Conservation (phyloP, 2,888 invertebrate genomes). For the Yponomeuta sedellus region DNA sequence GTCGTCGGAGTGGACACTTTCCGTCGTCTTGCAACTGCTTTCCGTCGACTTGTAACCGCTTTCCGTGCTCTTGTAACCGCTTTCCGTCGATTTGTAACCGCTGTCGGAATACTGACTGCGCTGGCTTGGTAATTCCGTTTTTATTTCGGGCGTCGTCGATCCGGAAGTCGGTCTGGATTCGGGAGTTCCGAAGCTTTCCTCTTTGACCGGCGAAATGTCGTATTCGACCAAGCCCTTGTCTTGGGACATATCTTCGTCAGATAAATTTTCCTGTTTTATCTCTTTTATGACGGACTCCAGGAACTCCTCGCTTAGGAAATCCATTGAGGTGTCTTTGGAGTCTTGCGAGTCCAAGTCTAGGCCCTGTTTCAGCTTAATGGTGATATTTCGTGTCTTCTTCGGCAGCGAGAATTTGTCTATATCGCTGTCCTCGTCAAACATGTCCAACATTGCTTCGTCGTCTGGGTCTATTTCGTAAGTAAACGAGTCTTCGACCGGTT, state of each 20-base stretch:
- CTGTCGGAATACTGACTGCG: constrained; percentile 44
- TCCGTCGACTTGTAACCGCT: constrained; percentile 32
- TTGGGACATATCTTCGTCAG: constrained; percentile 45
- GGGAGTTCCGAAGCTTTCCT: constrained; percentile 20
- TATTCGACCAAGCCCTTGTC: constrained; percentile 65
- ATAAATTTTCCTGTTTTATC: constrained; percentile 57
- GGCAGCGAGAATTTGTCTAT: constrained; percentile 38
- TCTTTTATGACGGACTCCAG: constrained; percentile 67
- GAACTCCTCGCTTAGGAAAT: constrained; percentile 56
- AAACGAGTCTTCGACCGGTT: constrained; percentile 62
- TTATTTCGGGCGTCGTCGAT: constrained; percentile 54
- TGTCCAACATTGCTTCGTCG: constrained; percentile 51
- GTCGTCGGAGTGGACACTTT: constrained; percentile 23
- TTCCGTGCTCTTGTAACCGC: constrained; percentile 23
- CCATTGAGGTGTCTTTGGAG: constrained; percentile 30
- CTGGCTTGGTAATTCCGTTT: constrained; percentile 39
- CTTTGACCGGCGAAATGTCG: constrained; percentile 54
- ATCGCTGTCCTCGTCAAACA: constrained; percentile 44
- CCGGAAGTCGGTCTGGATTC: constrained; percentile 12
- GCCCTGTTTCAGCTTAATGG: background rate
- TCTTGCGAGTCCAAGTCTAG: constrained; percentile 10
- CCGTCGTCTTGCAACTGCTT: constrained; percentile 16
- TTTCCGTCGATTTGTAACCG: constrained; percentile 10
- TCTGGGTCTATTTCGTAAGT: constrained; percentile 63
- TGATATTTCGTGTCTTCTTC: constrained; percentile 29